Base-by-base conservation (phyloP, 2,797 vertebrate genomes). In the Peromyscus eremicus region DNA sequence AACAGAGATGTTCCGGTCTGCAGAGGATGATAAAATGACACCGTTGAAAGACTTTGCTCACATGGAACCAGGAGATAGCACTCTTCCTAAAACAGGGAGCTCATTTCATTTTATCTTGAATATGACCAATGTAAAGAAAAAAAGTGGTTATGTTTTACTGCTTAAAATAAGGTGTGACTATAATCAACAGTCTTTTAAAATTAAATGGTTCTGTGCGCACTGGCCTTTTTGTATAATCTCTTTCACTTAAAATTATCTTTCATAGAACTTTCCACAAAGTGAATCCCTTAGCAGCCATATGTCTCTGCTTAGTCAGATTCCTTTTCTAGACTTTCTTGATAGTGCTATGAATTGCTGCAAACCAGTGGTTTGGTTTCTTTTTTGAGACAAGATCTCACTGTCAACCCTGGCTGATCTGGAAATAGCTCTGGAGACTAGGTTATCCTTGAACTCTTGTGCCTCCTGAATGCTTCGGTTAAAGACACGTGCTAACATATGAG, bases 161-260 rank as follows among this genome's bases (percentile, higher is more conserved):
- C 52, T 76, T 76, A 80, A 94, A 92, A 80, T 46, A 55, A 71
- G 4, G 19, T 70, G 14, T 60, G 23, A 34, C 16, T 95, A 88
- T 57, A 79, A 55, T 16, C 57, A 71, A 76, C 37, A 27, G 40
- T 76, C 17, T 95, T 55, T 71, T 27, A 52, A 10, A 70, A 27
- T 71, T 64, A 66, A 88, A 21, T 77, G 17, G 14, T 86, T 94
- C 55, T 75, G 0, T 32, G 13, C 82, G 0, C 32, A 46, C 83
- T 95, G 62, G 55, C 25, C 80, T 70, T 70, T 88, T 68, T 52
- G 13, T 94, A 64, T 37, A 64, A 49, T 71, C 34, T 79, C 13
- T 92, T 84, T 91, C 66, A 68, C 7, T 94, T 92, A n/a, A 79
- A 27, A 87, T 83, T 80, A 73, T 77, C 60, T 75, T 70, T 40